Conservation (phyloP, 2,888 invertebrate genomes). For the Ophonus ardosiacus region DNA sequence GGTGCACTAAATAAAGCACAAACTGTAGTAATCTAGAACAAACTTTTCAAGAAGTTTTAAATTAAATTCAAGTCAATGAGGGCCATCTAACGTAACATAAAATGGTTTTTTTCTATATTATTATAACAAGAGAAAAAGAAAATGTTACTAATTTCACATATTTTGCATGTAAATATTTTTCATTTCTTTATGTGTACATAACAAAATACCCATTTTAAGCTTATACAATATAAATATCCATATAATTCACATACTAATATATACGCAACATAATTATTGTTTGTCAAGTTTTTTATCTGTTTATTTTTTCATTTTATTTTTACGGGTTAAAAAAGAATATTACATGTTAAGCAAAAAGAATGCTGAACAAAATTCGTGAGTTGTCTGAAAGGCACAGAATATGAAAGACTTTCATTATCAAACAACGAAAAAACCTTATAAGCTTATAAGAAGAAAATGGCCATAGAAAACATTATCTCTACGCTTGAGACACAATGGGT, state of each 20-base stretch:
- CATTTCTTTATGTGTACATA: constrained; percentile 29
- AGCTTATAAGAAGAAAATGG: not conserved
- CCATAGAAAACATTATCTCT: constrained; percentile 1
- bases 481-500: not conserved
- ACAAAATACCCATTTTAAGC: constrained; percentile 15
- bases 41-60: no score
- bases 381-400: not conserved
- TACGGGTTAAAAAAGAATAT: constrained; percentile 2
- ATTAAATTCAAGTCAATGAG: no score
- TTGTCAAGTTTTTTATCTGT: not conserved
- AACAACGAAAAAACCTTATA: not conserved
- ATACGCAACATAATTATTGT: constrained; percentile 5
- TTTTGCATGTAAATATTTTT: constrained; percentile 29
- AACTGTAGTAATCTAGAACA: no score
- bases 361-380: not conserved
- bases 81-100: no score
- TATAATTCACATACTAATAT: not conserved
- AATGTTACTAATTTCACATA: constrained; percentile 1
- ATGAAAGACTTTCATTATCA: not conserved
- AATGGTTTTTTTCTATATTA: no score
- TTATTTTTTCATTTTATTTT: not conserved
- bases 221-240: constrained; percentile 15
- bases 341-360: not conserved
- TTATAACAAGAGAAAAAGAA: not conserved
- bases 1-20: no score